These are phyloP conservation scores for Therioaphis trifolii DNA, from an alignment of 2,888 invertebrate species.

Conservation along the genomic window DNA sequence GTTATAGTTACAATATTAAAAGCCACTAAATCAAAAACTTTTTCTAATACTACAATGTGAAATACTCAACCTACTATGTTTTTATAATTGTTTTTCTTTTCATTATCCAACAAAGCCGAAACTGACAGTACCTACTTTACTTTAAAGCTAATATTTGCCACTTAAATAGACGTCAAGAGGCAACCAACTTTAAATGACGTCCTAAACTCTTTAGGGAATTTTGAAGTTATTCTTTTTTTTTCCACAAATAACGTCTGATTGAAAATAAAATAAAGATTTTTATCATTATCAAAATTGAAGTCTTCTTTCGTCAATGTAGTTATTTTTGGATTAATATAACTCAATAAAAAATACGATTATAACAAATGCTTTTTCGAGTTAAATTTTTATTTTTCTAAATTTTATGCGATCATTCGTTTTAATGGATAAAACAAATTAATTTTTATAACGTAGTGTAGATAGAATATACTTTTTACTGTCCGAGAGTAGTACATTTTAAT, in stretches of 20 bases:
- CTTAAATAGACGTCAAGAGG: slow-evolving; percentile 9
- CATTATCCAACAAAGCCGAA: slow-evolving; percentile 12
- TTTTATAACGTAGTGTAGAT: no score
- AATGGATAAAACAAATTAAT: no score
- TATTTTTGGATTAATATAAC: neutral
- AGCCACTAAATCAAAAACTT: slow-evolving; percentile 27
- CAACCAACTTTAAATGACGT: neutral
- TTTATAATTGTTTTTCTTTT: slow-evolving; percentile 36
- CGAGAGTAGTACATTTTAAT: no score
- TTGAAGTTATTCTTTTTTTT: neutral
- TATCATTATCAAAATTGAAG: neutral
- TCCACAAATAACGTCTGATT: slow-evolving; percentile 11
- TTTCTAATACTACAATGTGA: neutral
- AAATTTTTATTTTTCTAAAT: neutral
- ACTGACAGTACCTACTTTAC: slow-evolving; percentile 19
- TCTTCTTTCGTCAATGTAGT: neutral
- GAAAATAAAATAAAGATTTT: neutral
- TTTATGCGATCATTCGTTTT: no score
- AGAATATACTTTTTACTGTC: no score
- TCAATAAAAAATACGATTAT: neutral
- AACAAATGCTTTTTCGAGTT: neutral
- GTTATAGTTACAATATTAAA: neutral
- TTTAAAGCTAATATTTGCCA: slow-evolving; percentile 5
- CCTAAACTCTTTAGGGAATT: neutral
- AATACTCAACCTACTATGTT: neutral